Conservation (phyloP, 2,113 vertebrate genomes). For the Brachyistius frenatus region DNA sequence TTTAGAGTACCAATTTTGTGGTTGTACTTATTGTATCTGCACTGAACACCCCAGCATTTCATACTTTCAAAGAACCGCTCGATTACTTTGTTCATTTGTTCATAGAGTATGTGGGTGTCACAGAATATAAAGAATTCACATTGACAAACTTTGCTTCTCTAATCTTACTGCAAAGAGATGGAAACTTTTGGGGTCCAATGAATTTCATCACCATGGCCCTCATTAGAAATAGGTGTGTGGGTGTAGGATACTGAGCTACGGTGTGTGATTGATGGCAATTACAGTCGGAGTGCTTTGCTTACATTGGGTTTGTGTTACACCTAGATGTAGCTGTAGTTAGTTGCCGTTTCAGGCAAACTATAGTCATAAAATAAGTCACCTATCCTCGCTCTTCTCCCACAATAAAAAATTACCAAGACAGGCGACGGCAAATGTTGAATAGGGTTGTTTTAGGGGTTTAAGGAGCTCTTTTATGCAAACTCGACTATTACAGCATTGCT, state of each 20-base stretch:
- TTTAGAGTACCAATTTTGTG: conserved; percentile 51
- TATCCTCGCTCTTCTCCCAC: neutral
- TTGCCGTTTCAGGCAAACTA: conserved; percentile 19
- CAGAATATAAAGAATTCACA: conserved; percentile 44
- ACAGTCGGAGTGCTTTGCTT: conserved; percentile 5
- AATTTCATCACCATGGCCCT: conserved; percentile 44
- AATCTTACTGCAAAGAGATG: conserved; percentile 21
- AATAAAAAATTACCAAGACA: conserved; percentile 37
- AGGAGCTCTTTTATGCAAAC: conserved; percentile 76
- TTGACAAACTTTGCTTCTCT: conserved; percentile 46
- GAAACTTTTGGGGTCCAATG: conserved; percentile 34
- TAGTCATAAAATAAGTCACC: conserved; percentile 46
- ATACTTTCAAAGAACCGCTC: conserved; percentile 50
- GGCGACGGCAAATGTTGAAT: conserved; percentile 25
- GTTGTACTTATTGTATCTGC: conserved; percentile 48
- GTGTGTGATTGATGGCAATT: conserved; percentile 49
- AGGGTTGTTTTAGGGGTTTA: conserved; percentile 50
- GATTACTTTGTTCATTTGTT: conserved; percentile 58
- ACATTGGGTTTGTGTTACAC: conserved; percentile 15
- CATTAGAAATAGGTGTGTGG: conserved; percentile 33
- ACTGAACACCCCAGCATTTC: conserved; percentile 39
- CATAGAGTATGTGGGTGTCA: conserved; percentile 44
- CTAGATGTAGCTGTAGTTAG: conserved; percentile 1
- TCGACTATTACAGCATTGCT: conserved; percentile 72
- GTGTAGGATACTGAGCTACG: conserved; percentile 8